Percentiles rank a stretch among this genome's conserved stretches.
phyloP scores from a whole-genome alignment of 2,797 vertebrate species.

The Chaetophractus vellerosus region DNA sequence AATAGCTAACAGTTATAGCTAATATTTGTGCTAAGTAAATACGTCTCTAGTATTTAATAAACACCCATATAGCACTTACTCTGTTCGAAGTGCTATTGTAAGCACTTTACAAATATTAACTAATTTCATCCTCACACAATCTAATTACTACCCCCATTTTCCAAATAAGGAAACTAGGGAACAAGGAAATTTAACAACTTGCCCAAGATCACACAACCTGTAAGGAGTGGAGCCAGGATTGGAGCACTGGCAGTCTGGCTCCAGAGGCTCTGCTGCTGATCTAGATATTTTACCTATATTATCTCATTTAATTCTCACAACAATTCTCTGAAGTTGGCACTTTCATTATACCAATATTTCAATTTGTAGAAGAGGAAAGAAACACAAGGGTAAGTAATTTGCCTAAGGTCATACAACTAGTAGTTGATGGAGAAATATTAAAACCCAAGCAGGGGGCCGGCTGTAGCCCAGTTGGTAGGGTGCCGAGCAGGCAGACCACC shows the following conservation, averaged over 20 bases:
- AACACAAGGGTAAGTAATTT: conserved; percentile 9
- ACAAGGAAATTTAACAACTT: background rate
- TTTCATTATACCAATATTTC: background rate
- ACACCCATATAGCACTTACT: background rate
- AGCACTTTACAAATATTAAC: conserved; percentile 1
- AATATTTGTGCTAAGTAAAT: conserved; percentile 22
- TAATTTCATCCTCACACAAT: background rate
- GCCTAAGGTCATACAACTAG: background rate
- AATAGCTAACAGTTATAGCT: background rate
- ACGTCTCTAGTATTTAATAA: conserved; percentile 29
- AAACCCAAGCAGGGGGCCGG: background rate
- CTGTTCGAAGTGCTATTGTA: background rate
- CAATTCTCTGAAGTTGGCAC: background rate
- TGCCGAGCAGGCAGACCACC: too few species aligned
- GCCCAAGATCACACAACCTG: background rate
- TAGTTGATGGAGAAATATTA: background rate
- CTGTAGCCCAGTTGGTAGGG: too few species aligned
- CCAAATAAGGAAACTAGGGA: conserved; percentile 4
- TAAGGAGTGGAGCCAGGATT: background rate
- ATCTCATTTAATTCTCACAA: background rate
- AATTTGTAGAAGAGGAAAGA: background rate
- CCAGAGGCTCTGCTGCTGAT: background rate
- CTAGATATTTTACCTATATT: background rate
- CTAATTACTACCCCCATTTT: conserved; percentile 29
- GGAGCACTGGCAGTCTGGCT: background rate